These are phyloP conservation scores for Galleria mellonella DNA, from an alignment of 1,140 invertebrate species.

Conservation along the genomic window DNA sequence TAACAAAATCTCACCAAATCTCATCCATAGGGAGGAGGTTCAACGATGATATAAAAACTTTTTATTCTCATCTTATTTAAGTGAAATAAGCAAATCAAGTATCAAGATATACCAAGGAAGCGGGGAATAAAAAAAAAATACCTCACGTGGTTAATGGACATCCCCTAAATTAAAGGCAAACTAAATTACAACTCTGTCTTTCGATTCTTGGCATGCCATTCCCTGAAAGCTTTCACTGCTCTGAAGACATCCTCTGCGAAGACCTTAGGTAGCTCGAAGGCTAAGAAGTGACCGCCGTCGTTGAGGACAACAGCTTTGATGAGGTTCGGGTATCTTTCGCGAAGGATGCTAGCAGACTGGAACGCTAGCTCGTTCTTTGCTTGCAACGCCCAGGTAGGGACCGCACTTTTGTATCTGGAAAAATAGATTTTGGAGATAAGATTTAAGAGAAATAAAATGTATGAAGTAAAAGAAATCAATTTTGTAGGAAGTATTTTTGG, in stretches of 20 bases:
- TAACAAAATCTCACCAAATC: too few relatives aligned
- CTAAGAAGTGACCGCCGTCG: constrained; percentile 89
- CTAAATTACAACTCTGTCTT: constrained; percentile 22
- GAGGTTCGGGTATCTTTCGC: constrained; percentile 76
- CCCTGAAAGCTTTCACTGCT: constrained; percentile 46
- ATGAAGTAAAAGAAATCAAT: too few relatives aligned
- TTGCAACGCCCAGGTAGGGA: constrained; percentile 79
- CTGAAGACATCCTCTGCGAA: constrained; percentile 78
- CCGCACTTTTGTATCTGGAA: constrained; percentile 56
- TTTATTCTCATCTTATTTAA: too few relatives aligned
- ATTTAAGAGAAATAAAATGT: too few relatives aligned
- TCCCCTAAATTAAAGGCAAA: neutral
- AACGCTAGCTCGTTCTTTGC: constrained; percentile 79
- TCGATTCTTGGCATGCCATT: constrained; percentile 18
- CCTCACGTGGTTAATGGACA: too few relatives aligned
- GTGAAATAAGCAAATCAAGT: too few relatives aligned
- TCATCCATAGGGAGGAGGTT: too few relatives aligned
- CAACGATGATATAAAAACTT: too few relatives aligned
- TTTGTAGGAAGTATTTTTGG: too few relatives aligned
- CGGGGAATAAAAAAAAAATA: too few relatives aligned
- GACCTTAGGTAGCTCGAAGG: constrained; percentile 84
- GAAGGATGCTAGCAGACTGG: constrained; percentile 73
- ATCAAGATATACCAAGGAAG: too few relatives aligned
- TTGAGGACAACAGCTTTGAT: constrained; percentile 72
- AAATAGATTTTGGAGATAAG: too few relatives aligned